Conservation (phyloP, 2,888 invertebrate genomes). For the Rhogogaster chlorosoma region DNA sequence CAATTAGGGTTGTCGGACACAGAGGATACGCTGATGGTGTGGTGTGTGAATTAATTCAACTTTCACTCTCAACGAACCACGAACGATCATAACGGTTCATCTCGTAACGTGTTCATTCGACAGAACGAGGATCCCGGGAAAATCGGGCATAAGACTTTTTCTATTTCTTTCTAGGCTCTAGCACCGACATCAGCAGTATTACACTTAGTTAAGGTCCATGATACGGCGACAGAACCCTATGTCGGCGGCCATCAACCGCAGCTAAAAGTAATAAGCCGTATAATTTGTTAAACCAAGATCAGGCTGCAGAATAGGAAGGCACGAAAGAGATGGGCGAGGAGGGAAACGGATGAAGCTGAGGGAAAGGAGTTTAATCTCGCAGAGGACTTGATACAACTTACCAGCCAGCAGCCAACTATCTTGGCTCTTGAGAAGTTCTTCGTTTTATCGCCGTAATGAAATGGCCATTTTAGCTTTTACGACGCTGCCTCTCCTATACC, state of each 20-base stretch:
- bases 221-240: slow-evolving; percentile 9
- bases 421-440: slow-evolving; percentile 51
- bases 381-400: slow-evolving; percentile 48
- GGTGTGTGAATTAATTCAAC: slow-evolving; percentile 34
- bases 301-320: neutral
- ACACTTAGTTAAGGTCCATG: slow-evolving; percentile 17
- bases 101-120: neutral
- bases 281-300: slow-evolving; percentile 47
- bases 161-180: neutral
- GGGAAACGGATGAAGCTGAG: slow-evolving; percentile 38
- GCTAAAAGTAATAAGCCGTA: slow-evolving; percentile 47
- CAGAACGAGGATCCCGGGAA: neutral
- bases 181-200: slow-evolving; percentile 6
- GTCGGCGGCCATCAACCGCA: slow-evolving; percentile 21
- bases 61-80: slow-evolving; percentile 10
- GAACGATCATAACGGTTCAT: slow-evolving; percentile 24
- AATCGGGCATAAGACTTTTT: slow-evolving; percentile 8
- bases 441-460: slow-evolving; percentile 60
- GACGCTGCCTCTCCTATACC: slow-evolving; percentile 55
- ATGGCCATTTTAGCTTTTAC: slow-evolving; percentile 60
- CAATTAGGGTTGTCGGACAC: slow-evolving; percentile 34
- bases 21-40: neutral
- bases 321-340: slow-evolving; percentile 38
- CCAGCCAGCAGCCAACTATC: slow-evolving; percentile 48
- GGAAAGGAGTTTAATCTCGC: slow-evolving; percentile 45